A percentile compares a stretch with the other conserved stretches of the same genome.
These are phyloP conservation scores for Amphiprion percula DNA, from an alignment of 2,113 vertebrate species.

Conservation along the genomic window DNA sequence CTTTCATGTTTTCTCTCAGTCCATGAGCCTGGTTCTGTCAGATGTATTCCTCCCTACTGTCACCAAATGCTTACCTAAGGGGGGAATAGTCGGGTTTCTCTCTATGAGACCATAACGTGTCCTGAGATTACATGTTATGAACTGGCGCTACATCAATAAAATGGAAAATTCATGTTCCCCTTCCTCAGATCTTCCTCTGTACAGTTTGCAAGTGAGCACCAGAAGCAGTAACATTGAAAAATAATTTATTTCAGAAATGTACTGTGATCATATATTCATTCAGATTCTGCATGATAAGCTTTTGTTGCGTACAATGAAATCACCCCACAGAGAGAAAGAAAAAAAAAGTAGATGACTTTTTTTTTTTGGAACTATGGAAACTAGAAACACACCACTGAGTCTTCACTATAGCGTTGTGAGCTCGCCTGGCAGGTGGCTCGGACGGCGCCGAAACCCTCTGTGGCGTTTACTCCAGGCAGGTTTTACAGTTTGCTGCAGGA, in stretches of 20 bases:
- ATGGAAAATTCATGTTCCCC: no score
- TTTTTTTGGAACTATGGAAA: conserved; percentile 60
- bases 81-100: no score
- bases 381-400: conserved; percentile 77
- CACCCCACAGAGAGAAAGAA: conserved; percentile 75
- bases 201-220: conserved; percentile 43
- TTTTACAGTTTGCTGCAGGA: conserved; percentile 73
- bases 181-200: background rate
- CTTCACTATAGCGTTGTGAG: conserved; percentile 74
- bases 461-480: conserved; percentile 61
- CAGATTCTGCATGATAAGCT: conserved; percentile 82
- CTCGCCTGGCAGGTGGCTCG: conserved; percentile 33
- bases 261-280: conserved; percentile 84
- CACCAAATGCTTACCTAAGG: no score
- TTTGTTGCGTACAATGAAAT: conserved; percentile 82
- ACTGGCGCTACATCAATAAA: no score
- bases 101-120: no score
- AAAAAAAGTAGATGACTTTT: conserved; percentile 59
- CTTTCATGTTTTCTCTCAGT: no score
- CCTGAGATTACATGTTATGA: no score
- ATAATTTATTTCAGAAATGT: conserved; percentile 87
- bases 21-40: no score
- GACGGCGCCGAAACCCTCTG: conserved; percentile 29
- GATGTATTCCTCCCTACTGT: no score
- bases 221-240: conserved; percentile 80